Base-by-base conservation (phyloP, 2,888 invertebrate species). In the Euphydryas editha region DNA sequence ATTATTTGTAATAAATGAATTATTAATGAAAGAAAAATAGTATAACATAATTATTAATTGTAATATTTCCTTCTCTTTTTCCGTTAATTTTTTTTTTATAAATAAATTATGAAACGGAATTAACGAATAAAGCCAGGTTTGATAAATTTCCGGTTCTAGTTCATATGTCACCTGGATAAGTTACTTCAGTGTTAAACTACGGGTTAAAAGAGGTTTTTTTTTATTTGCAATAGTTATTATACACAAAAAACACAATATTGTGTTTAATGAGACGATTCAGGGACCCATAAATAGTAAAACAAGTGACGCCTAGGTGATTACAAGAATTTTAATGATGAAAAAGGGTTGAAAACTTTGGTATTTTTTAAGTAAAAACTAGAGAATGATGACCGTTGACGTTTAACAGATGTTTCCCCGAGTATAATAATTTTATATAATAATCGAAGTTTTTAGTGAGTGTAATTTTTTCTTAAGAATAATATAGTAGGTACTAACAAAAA, bases 371-470 rank as follows among this genome's bases (percentile, higher is more conserved):
- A 30, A 49, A 58, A 63, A 63, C 42, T 46, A 6, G n/a, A 58
- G 17, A 20, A 44, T 30, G 10, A 57, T 24, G 49, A 57, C 39
- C 57, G 39, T 20, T 46, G 39, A 8, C 37, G 4, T 30, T 2
- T 30, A 37, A 57, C 63, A 63, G 63, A 63, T 63, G 63, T n/a
- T 63, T 58, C 37, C 62, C 21, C 37, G 56, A 18, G 11, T 47
- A 10, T 47, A 47, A 58, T 30, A 55, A 47, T 58, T 39, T 42
- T 49, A 30, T 49, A 58, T 58, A 58, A 42, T 30, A 49, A 49
- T 1, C 49, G 30, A 49, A 30, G 58, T 13, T 42, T 58, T 49
- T 42, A 42, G 47, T 24, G 30, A 39, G 18, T 37, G 24, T 21
- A 13, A 58, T 42, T 18, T 13, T 49, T 62, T 57, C 47, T 49